Base-by-base conservation (phyloP, 2,888 invertebrate genomes). In the Xestia ashworthii region DNA sequence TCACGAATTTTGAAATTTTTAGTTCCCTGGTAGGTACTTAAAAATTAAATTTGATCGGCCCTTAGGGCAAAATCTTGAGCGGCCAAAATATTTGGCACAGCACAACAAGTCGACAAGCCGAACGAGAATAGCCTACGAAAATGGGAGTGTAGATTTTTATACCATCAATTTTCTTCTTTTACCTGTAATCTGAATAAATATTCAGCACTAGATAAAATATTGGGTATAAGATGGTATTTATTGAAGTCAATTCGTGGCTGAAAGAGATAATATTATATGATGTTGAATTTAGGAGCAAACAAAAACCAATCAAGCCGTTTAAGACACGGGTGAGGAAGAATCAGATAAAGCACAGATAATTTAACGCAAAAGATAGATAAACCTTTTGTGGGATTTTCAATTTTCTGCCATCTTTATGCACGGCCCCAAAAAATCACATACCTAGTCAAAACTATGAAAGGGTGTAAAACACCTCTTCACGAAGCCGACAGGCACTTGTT, bases 51-150 rank as follows among this genome's bases (percentile, higher is more conserved):
- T 66, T 66, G 25, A 72, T 5, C 0, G 8, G n/a, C 41, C 41
- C 64, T 4, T 79, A 46, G 16, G 38, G 19, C 16, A 79, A 70
- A 79, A 53, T 53, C 64, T 32, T 8, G 44, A 58, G 65, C n/a
- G 5, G 1, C 6, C 38, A 16, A 80, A 62, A 79, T 46, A 60
- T 68, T 67, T 50, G 16, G 14, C 53, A 62, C 38, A 60, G 8
- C n/a, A 76, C 9, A 11, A 55, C 32, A 70, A 71, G 25, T 62
- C 9, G 38, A 60, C 38, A 32, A 38, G 3, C 58, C 46, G 44
- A 44, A n/a, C 19, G 41, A 44, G 32, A 55, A 65, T 16, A 46
- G 16, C 46, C 41, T 58, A 66, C 41, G 16, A 66, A 65, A 48
- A 46, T 25, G 0, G 19, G 53, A 58, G 6, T n/a, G 48, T 16